phyloP scores from a whole-genome alignment of 2,888 invertebrate species.

The Andrena dorsata region DNA sequence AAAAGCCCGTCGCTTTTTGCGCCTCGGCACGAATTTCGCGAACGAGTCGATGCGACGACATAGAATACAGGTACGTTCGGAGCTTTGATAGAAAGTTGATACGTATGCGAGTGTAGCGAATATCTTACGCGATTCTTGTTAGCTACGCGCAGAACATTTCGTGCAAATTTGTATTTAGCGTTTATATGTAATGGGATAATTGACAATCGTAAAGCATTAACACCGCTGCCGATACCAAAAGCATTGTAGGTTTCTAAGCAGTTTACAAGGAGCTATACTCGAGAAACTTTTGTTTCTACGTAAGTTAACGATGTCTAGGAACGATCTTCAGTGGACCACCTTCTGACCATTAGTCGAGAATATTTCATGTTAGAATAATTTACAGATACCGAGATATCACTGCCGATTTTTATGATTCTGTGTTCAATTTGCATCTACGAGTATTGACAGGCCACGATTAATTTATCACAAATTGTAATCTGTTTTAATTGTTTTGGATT shows the following conservation, averaged over 20 bases:
- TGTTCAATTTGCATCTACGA: slow-evolving; percentile 35
- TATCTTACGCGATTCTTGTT: slow-evolving; percentile 14
- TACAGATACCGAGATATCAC: not conserved
- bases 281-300: not conserved
- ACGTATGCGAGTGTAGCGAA: slow-evolving; percentile 12
- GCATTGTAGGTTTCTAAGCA: slow-evolving; percentile 11
- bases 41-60: not conserved
- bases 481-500: slow-evolving; percentile 6
- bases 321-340: slow-evolving; percentile 4
- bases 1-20: not conserved
- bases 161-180: not conserved
- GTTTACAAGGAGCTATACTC: not conserved
- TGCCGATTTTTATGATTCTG: slow-evolving; percentile 13
- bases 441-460: slow-evolving; percentile 15
- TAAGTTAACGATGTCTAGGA: not conserved
- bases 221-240: slow-evolving; percentile 1
- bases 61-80: slow-evolving; percentile 11
- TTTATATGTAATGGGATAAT: not conserved
- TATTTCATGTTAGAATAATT: not conserved
- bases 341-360: not conserved
- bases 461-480: slow-evolving; percentile 29
- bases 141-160: slow-evolving; percentile 16
- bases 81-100: slow-evolving; percentile 27
- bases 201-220: slow-evolving; percentile 7
- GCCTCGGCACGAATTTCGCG: not conserved